These are phyloP conservation scores for Otolemur crassicaudatus DNA, from an alignment of 2,797 vertebrate genomes.

Conservation along the genomic window DNA sequence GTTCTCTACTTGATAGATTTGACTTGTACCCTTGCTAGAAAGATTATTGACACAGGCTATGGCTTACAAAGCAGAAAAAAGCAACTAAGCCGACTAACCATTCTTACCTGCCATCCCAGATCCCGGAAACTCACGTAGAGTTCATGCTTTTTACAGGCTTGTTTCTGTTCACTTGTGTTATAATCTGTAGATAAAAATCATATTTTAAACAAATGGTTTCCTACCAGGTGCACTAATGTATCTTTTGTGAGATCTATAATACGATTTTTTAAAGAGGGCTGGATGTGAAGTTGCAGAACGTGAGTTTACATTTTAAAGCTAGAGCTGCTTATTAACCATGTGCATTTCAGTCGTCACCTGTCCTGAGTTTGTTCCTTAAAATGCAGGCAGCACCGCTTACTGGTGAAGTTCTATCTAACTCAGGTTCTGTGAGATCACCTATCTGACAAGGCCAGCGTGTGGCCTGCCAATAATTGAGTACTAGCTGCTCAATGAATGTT, in stretches of 20 bases:
- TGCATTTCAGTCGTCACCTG: neutral
- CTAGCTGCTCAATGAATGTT: neutral
- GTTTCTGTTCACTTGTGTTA: conserved; percentile 98
- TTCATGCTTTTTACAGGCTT: conserved; percentile 99
- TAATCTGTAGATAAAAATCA: conserved; percentile 90
- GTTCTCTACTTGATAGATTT: too few relatives aligned
- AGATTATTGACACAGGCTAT: neutral
- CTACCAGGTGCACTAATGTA: neutral
- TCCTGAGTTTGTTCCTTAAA: neutral
- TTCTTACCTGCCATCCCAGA: conserved; percentile 97
- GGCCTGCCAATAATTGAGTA: neutral
- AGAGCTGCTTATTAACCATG: neutral
- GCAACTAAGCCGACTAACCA: neutral
- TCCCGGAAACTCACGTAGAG: conserved; percentile 99
- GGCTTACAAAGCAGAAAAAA: neutral
- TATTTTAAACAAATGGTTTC: conserved; percentile 10
- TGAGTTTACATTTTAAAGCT: neutral
- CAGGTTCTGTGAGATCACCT: neutral
- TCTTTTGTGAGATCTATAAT: neutral
- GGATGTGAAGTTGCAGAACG: neutral
- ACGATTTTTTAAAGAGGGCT: neutral
- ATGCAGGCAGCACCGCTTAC: neutral
- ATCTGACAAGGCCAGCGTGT: neutral
- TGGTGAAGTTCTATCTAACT: neutral
- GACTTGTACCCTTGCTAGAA: neutral